phyloP scores from a whole-genome alignment of 1,140 invertebrate species.

The Tetramorium parvispinum region DNA sequence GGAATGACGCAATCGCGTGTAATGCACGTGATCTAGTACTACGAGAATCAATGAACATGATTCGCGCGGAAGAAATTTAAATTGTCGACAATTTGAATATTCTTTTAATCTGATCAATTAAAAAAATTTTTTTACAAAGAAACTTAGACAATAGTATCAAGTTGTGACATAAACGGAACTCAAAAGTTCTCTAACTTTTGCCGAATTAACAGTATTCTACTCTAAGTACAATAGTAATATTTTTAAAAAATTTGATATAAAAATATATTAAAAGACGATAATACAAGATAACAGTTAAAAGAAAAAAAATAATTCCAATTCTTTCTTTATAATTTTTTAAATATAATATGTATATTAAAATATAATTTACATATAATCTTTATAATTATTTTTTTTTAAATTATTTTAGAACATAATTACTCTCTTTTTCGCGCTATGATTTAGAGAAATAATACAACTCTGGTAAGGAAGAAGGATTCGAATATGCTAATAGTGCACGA shows the following conservation, averaged over 20 bases:
- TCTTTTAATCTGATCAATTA: background rate
- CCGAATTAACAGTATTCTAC: background rate
- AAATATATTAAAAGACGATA: too few relatives aligned
- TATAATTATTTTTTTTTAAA: background rate
- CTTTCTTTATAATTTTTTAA: too few relatives aligned
- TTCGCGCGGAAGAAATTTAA: conserved; percentile 28
- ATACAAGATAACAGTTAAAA: too few relatives aligned
- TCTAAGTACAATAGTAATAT: background rate
- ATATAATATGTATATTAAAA: too few relatives aligned
- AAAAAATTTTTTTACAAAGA: background rate
- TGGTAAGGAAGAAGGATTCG: conserved; percentile 8
- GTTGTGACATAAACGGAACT: background rate
- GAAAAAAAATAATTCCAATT: too few relatives aligned
- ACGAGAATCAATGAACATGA: conserved; percentile 37
- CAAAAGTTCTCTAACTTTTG: background rate
- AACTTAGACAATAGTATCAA: background rate
- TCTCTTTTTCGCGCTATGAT: background rate
- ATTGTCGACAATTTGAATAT: background rate
- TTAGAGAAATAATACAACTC: background rate
- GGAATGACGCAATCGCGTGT: conserved; percentile 81
- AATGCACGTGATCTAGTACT: conserved; percentile 65
- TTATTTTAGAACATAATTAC: background rate
- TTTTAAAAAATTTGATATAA: background rate
- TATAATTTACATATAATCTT: background rate
- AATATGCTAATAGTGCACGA: conserved; percentile 21